Conservation (phyloP, 2,797 vertebrate species). For the Taenioides sp. region DNA sequence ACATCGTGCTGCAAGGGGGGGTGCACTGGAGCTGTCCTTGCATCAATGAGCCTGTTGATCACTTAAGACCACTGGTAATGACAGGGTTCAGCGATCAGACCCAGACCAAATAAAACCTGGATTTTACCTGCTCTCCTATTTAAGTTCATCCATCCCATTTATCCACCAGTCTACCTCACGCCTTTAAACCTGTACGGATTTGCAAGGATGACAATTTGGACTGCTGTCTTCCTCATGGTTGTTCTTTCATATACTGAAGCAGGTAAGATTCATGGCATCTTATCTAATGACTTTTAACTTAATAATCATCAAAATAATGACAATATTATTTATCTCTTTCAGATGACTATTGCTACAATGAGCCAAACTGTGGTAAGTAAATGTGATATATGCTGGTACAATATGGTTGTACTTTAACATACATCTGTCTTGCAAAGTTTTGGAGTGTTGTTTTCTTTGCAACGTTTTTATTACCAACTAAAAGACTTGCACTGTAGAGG, state of each 20-base stretch:
- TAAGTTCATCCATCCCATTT: slow-evolving; percentile 33
- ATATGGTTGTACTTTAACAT: background rate
- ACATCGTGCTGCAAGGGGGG: slow-evolving; percentile 50
- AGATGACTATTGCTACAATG: slow-evolving; percentile 76
- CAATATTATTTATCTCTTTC: slow-evolving; percentile 24
- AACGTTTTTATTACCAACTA: background rate
- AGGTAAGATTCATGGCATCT: slow-evolving; percentile 44
- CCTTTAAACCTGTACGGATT: slow-evolving; percentile 28
- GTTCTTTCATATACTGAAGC: slow-evolving; percentile 23
- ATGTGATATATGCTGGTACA: background rate
- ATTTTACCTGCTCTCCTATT: slow-evolving; percentile 46
- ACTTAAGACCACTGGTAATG: slow-evolving; percentile 69
- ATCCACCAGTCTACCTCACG: slow-evolving; percentile 52
- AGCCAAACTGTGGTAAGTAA: slow-evolving; percentile 73
- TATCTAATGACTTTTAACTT: too few relatives aligned
- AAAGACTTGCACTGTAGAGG: background rate
- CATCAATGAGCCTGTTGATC: slow-evolving; percentile 77
- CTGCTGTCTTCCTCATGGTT: slow-evolving; percentile 41
- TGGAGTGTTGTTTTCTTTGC: background rate
- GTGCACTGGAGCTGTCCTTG: slow-evolving; percentile 33
- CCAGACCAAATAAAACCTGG: slow-evolving; percentile 43
- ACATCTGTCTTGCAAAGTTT: background rate
- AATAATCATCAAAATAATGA: background rate
- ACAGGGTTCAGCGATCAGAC: slow-evolving; percentile 63
- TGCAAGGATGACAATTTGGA: slow-evolving; percentile 45